Percentiles rank a stretch among this genome's conserved stretches.
phyloP scores from a whole-genome alignment of 2,113 vertebrate species.

The Sylvilagus bachmani region DNA sequence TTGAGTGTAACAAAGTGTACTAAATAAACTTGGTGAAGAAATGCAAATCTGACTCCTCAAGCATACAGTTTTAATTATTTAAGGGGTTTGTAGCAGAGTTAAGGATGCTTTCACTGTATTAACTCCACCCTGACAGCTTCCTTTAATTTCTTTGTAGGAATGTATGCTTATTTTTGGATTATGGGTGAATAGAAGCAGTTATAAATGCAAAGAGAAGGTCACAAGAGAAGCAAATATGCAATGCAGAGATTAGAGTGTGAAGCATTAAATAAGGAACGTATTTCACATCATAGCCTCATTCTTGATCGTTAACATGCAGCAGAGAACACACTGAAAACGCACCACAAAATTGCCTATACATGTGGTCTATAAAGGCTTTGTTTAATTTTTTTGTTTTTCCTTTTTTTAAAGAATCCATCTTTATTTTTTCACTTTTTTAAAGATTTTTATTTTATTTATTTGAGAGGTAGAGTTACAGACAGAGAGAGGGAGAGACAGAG shows the following conservation, averaged over 20 bases:
- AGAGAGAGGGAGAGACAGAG: too few relatives aligned
- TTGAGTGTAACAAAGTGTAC: conserved; percentile 84
- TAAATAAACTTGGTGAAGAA: conserved; percentile 82
- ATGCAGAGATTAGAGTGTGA: not conserved
- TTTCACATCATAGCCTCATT: conserved; percentile 40
- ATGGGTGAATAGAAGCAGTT: conserved; percentile 40
- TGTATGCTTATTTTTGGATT: conserved; percentile 48
- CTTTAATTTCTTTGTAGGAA: conserved; percentile 74
- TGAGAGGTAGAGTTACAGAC: too few relatives aligned
- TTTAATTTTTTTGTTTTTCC: not conserved
- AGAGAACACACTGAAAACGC: not conserved
- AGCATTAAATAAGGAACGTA: conserved; percentile 60
- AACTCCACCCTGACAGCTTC: conserved; percentile 72
- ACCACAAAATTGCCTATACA: not conserved
- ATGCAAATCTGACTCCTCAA: conserved; percentile 82
- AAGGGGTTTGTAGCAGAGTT: conserved; percentile 69
- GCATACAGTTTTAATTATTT: conserved; percentile 83
- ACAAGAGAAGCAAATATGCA: conserved; percentile 57
- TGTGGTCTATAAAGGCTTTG: not conserved
- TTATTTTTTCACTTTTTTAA: too few relatives aligned
- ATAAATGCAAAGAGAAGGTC: conserved; percentile 74
- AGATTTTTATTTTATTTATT: too few relatives aligned
- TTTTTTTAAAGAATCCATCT: conserved; percentile 36
- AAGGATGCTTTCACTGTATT: conserved; percentile 75
- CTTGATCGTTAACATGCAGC: not conserved